phyloP scores from a whole-genome alignment of 2,113 vertebrate genomes.

The Cavia porcellus region DNA sequence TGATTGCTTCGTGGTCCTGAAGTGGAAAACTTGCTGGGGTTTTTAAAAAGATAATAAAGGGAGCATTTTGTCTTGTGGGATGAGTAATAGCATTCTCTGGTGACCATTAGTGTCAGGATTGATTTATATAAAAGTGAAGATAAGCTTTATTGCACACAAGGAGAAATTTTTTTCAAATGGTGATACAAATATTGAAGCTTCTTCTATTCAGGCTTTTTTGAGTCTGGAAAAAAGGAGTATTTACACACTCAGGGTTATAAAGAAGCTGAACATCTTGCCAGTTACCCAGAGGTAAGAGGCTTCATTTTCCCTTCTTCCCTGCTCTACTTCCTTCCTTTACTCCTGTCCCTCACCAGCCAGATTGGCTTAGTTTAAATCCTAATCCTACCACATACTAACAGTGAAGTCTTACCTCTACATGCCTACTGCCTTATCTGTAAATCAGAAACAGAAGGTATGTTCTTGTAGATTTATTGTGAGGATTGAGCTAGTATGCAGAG shows the following conservation, averaged over 20 bases:
- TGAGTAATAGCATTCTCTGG: constrained; percentile 64
- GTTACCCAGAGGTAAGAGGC: neutral
- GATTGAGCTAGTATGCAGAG: neutral
- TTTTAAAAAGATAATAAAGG: constrained; percentile 56
- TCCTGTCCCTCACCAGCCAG: neutral
- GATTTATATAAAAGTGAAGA: constrained; percentile 34
- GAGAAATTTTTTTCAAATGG: constrained; percentile 33
- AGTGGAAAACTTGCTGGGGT: constrained; percentile 69
- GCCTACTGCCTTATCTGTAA: neutral
- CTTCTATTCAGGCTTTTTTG: neutral
- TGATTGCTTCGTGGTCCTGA: constrained; percentile 62
- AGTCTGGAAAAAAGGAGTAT: neutral
- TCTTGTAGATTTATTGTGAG: neutral
- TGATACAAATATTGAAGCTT: constrained; percentile 53
- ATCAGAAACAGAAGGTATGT: neutral
- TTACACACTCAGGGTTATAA: neutral
- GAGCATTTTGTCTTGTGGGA: constrained; percentile 71
- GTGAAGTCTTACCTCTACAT: neutral
- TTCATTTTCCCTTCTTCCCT: neutral
- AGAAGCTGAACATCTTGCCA: neutral
- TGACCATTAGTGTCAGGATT: constrained; percentile 72
- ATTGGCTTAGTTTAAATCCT: neutral
- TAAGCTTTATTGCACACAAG: constrained; percentile 37
- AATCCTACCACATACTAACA: neutral
- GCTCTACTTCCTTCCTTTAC: neutral